A percentile compares a stretch with the other conserved stretches of the same genome.
phyloP scores from a whole-genome alignment of 2,888 invertebrate genomes.

The Isotomurus palustris region DNA sequence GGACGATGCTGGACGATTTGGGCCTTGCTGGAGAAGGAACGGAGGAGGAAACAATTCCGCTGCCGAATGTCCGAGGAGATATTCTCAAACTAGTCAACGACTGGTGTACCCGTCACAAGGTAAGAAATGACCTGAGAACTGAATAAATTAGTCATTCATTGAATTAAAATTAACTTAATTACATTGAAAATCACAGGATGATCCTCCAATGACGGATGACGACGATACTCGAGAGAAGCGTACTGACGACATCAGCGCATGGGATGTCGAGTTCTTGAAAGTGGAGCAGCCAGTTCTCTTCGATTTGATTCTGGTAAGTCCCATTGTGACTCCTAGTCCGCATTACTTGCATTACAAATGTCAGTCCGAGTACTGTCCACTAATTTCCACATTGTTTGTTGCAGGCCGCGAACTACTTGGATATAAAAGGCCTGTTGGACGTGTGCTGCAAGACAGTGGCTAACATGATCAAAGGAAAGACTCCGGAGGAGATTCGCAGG shows the following conservation, averaged over 20 bases:
- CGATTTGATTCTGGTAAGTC: constrained; percentile 74
- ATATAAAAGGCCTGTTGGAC: constrained; percentile 90
- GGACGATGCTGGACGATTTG: constrained; percentile 43
- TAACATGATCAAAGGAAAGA: constrained; percentile 97
- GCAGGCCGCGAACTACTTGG: constrained; percentile 88
- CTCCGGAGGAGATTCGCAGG: constrained; percentile 94
- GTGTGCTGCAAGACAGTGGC: constrained; percentile 98
- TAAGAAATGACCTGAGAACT: constrained; percentile 50
- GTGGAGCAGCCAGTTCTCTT: constrained; percentile 96
- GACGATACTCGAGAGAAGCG: constrained; percentile 55
- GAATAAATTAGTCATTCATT: neutral
- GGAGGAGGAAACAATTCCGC: constrained; percentile 74
- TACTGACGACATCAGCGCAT: constrained; percentile 96
- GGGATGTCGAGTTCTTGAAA: constrained; percentile 99
- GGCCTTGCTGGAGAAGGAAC: constrained; percentile 19
- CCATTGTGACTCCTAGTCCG: neutral
- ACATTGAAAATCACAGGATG: constrained; percentile 24
- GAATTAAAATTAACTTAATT: neutral
- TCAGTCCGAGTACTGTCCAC: neutral
- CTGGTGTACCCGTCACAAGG: constrained; percentile 89
- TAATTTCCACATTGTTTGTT: constrained; percentile 23
- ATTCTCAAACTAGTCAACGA: constrained; percentile 61
- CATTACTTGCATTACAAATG: neutral
- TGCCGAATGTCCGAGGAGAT: constrained; percentile 96
- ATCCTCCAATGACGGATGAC: constrained; percentile 35